Evolutionary conservation across 2,113 vertebrate species (phyloP).

Genomic region (Vulpes ferrilata): DNA sequence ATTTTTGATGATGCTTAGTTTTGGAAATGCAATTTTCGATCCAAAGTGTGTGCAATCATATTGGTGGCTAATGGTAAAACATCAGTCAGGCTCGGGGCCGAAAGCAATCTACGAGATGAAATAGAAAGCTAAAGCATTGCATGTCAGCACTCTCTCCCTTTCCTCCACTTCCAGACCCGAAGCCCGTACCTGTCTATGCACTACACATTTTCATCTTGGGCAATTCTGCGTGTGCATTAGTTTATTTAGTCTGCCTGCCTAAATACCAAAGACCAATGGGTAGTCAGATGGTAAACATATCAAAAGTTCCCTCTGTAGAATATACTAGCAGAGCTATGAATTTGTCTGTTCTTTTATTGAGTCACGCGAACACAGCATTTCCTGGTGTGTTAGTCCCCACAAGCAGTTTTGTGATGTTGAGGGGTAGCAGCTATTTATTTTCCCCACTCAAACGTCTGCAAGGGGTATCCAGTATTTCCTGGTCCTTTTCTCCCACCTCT

Average conservation of each 20-base stretch:
- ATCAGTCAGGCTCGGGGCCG: slow-evolving; percentile 49
- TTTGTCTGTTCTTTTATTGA: not conserved
- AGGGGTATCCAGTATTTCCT: not conserved
- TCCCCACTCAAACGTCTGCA: not conserved
- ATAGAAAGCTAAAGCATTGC: not conserved
- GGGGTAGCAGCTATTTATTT: not conserved
- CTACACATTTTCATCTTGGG: not conserved
- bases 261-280: not conserved
- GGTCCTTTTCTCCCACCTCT: not conserved
- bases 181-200: not conserved
- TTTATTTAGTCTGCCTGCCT: not conserved
- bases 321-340: not conserved
- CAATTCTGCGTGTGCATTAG: not conserved
- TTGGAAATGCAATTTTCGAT: slow-evolving; percentile 53
- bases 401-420: not conserved
- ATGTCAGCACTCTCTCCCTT: not conserved
- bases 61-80: slow-evolving; percentile 11
- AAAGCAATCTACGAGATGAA: slow-evolving; percentile 50
- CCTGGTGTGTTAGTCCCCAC: not conserved
- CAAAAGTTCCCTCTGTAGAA: not conserved
- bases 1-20: slow-evolving; percentile 74
- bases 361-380: not conserved
- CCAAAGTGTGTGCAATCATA: slow-evolving; percentile 48
- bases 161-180: not conserved
- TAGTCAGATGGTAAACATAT: not conserved